Conservation (phyloP, 1,140 invertebrate species). For the Carcinoscorpius rotundicauda region DNA sequence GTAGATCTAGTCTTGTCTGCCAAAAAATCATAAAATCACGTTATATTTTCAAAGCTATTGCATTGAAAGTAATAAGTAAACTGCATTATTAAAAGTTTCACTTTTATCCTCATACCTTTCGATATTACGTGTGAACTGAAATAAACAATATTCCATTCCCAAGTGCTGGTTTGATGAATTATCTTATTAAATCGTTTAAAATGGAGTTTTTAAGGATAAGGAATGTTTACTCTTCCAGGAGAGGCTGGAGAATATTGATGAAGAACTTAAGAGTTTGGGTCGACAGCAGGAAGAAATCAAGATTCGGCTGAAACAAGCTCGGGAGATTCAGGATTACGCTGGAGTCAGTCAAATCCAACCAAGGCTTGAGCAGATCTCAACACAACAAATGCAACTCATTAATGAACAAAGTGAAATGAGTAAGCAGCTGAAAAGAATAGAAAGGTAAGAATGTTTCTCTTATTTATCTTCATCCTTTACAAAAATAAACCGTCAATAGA, state of each 20-base stretch:
- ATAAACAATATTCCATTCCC: background rate
- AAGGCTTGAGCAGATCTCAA: slow-evolving; percentile 35
- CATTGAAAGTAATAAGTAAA: background rate
- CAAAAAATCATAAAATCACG: no score
- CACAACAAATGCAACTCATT: slow-evolving; percentile 38
- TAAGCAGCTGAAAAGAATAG: slow-evolving; percentile 31
- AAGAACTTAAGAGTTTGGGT: slow-evolving; percentile 37
- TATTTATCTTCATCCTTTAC: background rate
- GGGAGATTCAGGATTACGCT: slow-evolving; percentile 27
- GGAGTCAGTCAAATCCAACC: slow-evolving; percentile 32
- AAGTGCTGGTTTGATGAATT: no score
- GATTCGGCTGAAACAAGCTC: slow-evolving; percentile 31
- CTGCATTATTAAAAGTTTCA: background rate
- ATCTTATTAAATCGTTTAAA: background rate
- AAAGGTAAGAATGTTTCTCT: slow-evolving; percentile 21
- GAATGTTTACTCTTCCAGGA: slow-evolving; percentile 32
- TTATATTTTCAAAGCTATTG: no score
- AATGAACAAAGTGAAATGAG: slow-evolving; percentile 42
- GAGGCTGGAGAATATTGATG: slow-evolving; percentile 37
- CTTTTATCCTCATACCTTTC: background rate
- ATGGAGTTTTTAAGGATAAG: background rate
- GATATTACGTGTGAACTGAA: background rate
- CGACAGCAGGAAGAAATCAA: slow-evolving; percentile 39
- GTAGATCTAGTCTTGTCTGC: no score
- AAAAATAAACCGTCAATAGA: no score